These are phyloP conservation scores for Danaus plexippus DNA, from an alignment of 1,140 invertebrate species.

Conservation along the genomic window DNA sequence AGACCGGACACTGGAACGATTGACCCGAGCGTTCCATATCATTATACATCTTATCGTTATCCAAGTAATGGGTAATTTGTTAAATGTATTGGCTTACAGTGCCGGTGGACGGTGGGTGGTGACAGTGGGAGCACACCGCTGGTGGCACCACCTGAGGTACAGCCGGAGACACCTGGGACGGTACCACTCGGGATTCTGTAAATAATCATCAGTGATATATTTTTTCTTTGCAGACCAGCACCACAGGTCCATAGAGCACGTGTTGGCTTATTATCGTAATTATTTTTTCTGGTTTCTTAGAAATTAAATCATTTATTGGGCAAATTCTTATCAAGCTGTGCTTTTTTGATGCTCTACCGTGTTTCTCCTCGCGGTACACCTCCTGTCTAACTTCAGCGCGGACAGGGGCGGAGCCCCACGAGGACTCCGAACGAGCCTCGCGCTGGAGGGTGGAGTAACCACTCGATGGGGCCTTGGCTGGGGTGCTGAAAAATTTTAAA, in stretches of 20 bases:
- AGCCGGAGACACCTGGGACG: conserved; percentile 36
- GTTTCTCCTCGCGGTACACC: conserved; percentile 56
- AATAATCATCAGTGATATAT: not conserved
- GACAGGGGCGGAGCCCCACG: conserved; percentile 46
- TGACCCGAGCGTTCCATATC: no score
- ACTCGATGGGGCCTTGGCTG: conserved; percentile 53
- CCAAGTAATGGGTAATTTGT: no score
- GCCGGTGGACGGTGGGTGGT: conserved; percentile 35
- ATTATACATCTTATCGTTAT: no score
- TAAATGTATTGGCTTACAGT: conserved; percentile 33
- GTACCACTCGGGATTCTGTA: conserved; percentile 58
- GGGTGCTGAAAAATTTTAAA: conserved; percentile 31
- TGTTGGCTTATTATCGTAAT: no score
- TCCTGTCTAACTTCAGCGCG: conserved; percentile 47
- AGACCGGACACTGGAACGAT: no score
- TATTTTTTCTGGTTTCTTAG: no score
- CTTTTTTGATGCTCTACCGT: conserved; percentile 25
- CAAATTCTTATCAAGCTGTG: no score
- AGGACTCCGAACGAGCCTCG: conserved; percentile 49
- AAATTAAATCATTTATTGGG: no score
- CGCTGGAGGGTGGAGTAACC: conserved; percentile 58
- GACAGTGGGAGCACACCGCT: conserved; percentile 52
- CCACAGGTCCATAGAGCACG: not conserved
- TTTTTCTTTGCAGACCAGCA: not conserved
- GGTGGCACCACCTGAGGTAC: conserved; percentile 34